Evolutionary conservation across 2,113 vertebrate genomes (phyloP), one percentile per base, ranked within the genome.

Genomic region (Semnornis frantzii): DNA sequence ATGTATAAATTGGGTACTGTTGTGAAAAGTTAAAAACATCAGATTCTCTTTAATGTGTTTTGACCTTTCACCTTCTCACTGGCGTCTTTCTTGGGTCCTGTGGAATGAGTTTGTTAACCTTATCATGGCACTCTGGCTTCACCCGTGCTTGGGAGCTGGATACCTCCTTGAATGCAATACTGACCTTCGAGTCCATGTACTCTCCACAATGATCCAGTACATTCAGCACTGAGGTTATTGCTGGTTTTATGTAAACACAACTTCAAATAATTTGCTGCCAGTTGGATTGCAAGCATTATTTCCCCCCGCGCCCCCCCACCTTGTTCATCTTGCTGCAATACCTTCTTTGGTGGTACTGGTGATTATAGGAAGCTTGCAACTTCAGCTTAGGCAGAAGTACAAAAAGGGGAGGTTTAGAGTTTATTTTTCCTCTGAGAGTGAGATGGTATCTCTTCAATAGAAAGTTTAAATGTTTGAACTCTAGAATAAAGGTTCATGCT

Each of bases 291-390:
- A 93, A 94, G 95, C 94, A 31, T 85, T 92, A 92, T 87, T 96
- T 31, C 19, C 83, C 95, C 73, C n/a, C 2, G 0, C 46, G 3
- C 42, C 30, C 44, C 64, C 54, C 89, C 89, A 39, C 82, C 83
- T 65, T 71, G 50, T 87, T 70, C 92, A 21, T 77, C 92, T 42
- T 14, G 8, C 93, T 83, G 92, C 91, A 93, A 87, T 96, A 92
- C 94, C 97, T 94, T 96, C 97, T 98, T 97, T 98, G 97, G 97
- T 97, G 97, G 39, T 95, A 86, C 95, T 93, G 95, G 59, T 69
- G 89, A 90, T 95, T 77, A 12, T 84, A 89, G 92, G 92, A 85
- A 93, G 83, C 76, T 31, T 82, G 93, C 94, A 73, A 23, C 85
- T 86, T 85, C 92, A 93, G 84, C 89, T 89, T 62, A 85, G 89